Conservation (phyloP, 2,888 invertebrate genomes). For the Glaucopsyche alexis region DNA sequence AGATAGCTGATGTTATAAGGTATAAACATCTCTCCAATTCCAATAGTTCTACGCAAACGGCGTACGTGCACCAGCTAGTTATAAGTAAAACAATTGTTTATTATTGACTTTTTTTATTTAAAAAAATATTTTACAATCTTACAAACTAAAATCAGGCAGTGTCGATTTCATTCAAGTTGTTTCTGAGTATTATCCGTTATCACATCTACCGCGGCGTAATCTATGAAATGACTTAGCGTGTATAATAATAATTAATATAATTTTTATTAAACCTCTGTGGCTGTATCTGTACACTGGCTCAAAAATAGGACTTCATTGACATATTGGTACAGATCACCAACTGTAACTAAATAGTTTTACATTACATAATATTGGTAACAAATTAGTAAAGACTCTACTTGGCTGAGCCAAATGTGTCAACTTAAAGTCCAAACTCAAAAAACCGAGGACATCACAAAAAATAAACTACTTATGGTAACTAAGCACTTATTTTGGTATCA, state of each 20-base stretch:
- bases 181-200: slow-evolving; percentile 63
- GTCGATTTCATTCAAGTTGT: slow-evolving; percentile 55
- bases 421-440: neutral
- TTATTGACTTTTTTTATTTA: slow-evolving; percentile 44
- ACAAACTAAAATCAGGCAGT: slow-evolving; percentile 70
- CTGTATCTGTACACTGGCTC: neutral
- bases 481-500: slow-evolving; percentile 65
- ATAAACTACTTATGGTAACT: slow-evolving; percentile 31
- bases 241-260: slow-evolving; percentile 24
- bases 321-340: neutral
- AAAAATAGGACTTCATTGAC: neutral
- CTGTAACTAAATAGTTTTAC: too few species aligned
- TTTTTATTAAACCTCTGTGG: slow-evolving; percentile 21
- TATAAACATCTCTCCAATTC: too few species aligned
- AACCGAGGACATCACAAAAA: slow-evolving; percentile 25
- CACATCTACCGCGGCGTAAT: slow-evolving; percentile 12
- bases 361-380: neutral
- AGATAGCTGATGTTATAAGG: too few species aligned
- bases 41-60: too few species aligned
- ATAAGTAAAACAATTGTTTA: neutral
- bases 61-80: too few species aligned
- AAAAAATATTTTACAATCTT: slow-evolving; percentile 61
- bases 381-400: neutral
- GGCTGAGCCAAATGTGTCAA: neutral
- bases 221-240: slow-evolving; percentile 25